Evolutionary conservation across 2,888 invertebrate species (phyloP), one percentile per base, ranked within the genome.

Genomic region (Hesperia comma): DNA sequence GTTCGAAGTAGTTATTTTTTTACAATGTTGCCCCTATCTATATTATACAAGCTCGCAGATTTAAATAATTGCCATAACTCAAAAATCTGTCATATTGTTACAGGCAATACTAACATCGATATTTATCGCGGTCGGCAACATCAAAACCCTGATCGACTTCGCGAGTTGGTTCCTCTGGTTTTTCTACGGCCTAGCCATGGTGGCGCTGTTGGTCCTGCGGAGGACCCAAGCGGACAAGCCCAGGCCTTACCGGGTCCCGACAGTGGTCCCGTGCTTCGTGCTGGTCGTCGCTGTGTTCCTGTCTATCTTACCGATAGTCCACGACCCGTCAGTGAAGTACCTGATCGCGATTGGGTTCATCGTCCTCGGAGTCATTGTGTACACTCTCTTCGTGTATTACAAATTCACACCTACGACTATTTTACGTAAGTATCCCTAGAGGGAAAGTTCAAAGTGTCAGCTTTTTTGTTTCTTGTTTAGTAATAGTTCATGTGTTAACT

Each of bases 121-220:
- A 54, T 96, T 96, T 83, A 95, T 97, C 60, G 77, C 95, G 55
- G 93, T 95, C 32, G 97, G 97, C 64, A 94, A 96, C 83, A 96
- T 97, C 68, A 93, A 93, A 58, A 94, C 95, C 1, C 91, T 98
- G 14, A 97, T 98, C 72, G 96, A 97, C 77, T 97, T 97, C 81
- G 96, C 97, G 53, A 97, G 97, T 82, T 97, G 97, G 92, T 94
- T 97, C 70, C 95, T 97, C 21, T 98, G 97, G 97, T 94, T 97
- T 69, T 97, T 97, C 87, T 98, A 97, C 82, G 97, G 97, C 0
- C 85, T 95, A 0, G 96, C 97, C 0, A 96, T 97, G 95, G 93
- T 96, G 0, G 95, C 97, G 0, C 88, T 98, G 17, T 83, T 98
- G 41, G 94, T 97, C 0, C 88, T 98, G 77, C 86, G 97, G 56